phyloP scores from a whole-genome alignment of 2,888 invertebrate genomes.

The Baccha elongata region DNA sequence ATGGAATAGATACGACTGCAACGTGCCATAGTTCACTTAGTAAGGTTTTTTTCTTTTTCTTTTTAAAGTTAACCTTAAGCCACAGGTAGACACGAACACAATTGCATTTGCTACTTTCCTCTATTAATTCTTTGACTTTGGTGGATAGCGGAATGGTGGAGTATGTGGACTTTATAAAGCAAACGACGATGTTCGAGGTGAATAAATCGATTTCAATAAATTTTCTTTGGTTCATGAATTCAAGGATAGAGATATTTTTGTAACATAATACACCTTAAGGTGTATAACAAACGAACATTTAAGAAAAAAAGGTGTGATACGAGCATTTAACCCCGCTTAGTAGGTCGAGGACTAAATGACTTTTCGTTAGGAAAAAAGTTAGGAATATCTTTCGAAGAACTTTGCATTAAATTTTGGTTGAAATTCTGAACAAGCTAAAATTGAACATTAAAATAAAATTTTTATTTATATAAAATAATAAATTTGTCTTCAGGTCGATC shows the following conservation, averaged over 20 bases:
- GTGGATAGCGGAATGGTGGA: neutral
- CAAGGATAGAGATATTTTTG: slow-evolving; percentile 45
- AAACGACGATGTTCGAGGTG: slow-evolving; percentile 53
- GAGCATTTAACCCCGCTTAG: slow-evolving; percentile 54
- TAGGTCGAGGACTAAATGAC: slow-evolving; percentile 64
- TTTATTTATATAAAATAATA: no score
- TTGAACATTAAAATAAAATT: no score
- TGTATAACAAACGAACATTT: no score
- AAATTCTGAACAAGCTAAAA: no score
- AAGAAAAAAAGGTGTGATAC: slow-evolving; percentile 39
- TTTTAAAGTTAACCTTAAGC: slow-evolving; percentile 8
- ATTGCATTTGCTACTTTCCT: neutral
- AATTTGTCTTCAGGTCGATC: no score
- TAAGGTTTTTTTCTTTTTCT: slow-evolving; percentile 7
- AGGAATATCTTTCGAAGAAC: no score
- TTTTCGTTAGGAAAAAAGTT: slow-evolving; percentile 13
- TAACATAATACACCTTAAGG: no score
- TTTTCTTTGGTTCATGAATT: slow-evolving; percentile 57
- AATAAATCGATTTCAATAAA: slow-evolving; percentile 72
- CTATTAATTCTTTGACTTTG: neutral
- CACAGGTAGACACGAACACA: slow-evolving; percentile 12
- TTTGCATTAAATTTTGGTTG: no score
- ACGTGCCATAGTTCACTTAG: slow-evolving; percentile 4
- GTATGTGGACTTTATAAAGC: neutral
- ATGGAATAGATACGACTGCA: slow-evolving; percentile 9